Conservation (phyloP, 2,797 vertebrate genomes). For the Periparus ater region DNA sequence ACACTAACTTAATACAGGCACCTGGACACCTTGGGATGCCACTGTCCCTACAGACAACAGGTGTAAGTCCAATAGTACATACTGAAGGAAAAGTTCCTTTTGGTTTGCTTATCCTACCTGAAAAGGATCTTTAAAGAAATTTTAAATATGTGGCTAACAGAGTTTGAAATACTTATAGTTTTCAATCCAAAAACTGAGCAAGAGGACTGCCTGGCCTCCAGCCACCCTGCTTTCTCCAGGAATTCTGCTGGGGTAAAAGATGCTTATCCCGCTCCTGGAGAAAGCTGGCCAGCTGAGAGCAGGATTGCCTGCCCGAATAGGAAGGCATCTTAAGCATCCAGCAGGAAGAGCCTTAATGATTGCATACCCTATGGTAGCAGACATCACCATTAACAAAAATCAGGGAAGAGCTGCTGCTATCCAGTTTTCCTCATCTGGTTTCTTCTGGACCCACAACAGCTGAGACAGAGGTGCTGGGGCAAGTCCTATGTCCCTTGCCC, state of each 20-base stretch:
- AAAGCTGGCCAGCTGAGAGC: not conserved
- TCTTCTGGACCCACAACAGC: not conserved
- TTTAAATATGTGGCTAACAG: not conserved
- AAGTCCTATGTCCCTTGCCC: not conserved
- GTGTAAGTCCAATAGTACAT: not conserved
- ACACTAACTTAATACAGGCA: not conserved
- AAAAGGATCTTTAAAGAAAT: not conserved
- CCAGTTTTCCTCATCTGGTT: not conserved
- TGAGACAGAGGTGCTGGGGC: not conserved
- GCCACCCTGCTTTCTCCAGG: not conserved
- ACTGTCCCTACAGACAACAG: not conserved
- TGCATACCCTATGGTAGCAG: not conserved
- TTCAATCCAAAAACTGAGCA: not conserved
- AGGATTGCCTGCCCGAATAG: not conserved
- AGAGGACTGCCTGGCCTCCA: not conserved
- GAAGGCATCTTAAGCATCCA: not conserved
- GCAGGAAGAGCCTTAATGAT: not conserved
- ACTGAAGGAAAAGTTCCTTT: not conserved
- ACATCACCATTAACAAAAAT: not conserved
- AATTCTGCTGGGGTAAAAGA: not conserved
- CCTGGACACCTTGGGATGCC: not conserved
- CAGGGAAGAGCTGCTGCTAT: not conserved
- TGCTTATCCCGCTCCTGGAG: not conserved
- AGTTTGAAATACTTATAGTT: not conserved
- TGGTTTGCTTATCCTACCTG: not conserved